Base-by-base conservation (phyloP, 2,888 invertebrate genomes). In the Frankliniella fusca region DNA sequence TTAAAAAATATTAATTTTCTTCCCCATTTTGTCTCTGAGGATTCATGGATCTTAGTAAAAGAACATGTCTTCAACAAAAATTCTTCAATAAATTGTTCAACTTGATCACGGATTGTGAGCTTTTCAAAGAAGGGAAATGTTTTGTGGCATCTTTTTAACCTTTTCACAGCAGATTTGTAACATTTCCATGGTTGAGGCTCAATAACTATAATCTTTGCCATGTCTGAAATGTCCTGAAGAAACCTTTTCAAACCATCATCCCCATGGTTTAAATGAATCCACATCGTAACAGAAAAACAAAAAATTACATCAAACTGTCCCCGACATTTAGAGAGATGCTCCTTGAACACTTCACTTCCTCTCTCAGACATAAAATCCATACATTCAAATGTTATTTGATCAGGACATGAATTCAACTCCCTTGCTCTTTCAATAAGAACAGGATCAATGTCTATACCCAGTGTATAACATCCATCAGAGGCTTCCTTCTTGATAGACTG, bases 141-240 rank as follows among this genome's bases (percentile, higher is more conserved):
- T 7, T 89, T 88, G 0, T 91, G 90, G n/a, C 90, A 89, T 84
- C 91, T 90, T 85, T 92, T 93, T 85, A 95, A 87, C 84, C 95
- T 90, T 85, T 93, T 91, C 79, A 93, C 91, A 1, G 96, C 96
- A 83, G 91, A 91, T 86, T 91, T 91, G 85, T 96, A 96, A 87
- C 95, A 95, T 86, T 93, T 93, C 96, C 96, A 96, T 2, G 93
- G 93, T 86, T 96, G 96, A 0, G 95, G 94, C 87, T 96, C 96
- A 83, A 96, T 89, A 28, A 95, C 89, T 15, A 95, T 87, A 81
- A 92, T 88, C 79, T 90, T 89, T 9, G 92, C 88, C 48, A 90
- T 86, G 11, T 86, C 85, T 83, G 91, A 90, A 10, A 93, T 87
- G 81, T 90, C 90, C 28, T 88, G 86, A 3, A 96, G 88, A 87